A percentile compares a stretch with the other conserved stretches of the same genome.
phyloP scores from a whole-genome alignment of 2,888 invertebrate species.

The Pedicia rivosa region DNA sequence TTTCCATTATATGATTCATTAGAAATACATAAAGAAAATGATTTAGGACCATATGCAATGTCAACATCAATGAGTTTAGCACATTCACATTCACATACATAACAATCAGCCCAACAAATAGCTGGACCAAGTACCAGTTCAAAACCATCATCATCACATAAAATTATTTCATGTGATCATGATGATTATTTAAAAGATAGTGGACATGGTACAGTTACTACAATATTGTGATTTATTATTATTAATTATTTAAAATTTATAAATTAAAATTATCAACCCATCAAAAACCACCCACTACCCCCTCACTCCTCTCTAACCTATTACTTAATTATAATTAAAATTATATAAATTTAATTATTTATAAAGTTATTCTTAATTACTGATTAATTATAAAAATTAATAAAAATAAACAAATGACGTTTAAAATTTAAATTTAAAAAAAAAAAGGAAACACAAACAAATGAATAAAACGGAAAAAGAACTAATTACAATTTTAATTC shows the following conservation, averaged over 20 bases:
- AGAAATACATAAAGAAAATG: constrained; percentile 32
- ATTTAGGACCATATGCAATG: constrained; percentile 27
- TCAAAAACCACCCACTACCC: too few species aligned
- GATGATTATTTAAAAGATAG: constrained; percentile 16
- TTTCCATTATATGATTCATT: constrained; percentile 70
- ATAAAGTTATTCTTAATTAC: too few species aligned
- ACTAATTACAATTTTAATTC: too few species aligned
- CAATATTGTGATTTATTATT: constrained; percentile 26
- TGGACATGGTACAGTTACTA: constrained; percentile 25
- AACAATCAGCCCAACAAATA: constrained; percentile 29
- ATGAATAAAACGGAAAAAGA: too few species aligned
- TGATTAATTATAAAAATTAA: too few species aligned
- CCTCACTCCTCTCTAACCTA: too few species aligned
- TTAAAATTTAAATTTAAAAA: too few species aligned
- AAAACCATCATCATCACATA: constrained; percentile 10
- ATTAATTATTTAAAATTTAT: constrained; percentile 1
- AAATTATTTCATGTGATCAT: neutral
- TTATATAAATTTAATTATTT: neutral
- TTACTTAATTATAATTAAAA: neutral
- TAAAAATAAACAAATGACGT: too few species aligned
- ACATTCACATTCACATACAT: constrained; percentile 30
- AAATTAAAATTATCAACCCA: too few species aligned
- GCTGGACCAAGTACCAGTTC: constrained; percentile 6
- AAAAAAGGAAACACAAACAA: too few species aligned
- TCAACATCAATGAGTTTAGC: constrained; percentile 19